Evolutionary conservation across 1,140 invertebrate genomes (phyloP).

Genomic region (Philotrypesis tridentata): DNA sequence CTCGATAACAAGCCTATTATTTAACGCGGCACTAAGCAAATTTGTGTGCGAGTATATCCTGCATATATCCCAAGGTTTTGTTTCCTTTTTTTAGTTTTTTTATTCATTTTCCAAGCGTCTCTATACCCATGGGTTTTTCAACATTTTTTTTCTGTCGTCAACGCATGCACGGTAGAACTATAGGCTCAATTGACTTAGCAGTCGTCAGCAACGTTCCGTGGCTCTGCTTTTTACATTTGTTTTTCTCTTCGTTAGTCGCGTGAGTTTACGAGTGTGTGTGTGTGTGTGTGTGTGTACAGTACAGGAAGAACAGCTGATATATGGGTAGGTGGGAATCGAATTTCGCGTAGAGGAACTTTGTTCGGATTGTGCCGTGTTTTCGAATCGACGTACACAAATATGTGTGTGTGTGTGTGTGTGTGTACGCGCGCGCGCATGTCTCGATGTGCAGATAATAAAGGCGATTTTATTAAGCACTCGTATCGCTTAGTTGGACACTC

Average conservation of each 20-base stretch:
- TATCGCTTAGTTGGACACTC: slow-evolving; percentile 11
- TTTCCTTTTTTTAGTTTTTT: neutral
- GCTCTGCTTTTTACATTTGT: neutral
- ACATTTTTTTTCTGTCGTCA: neutral
- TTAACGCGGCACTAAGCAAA: too few species aligned
- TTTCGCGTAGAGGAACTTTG: slow-evolving; percentile 5
- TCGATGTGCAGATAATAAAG: neutral
- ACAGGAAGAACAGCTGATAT: neutral
- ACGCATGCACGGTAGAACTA: neutral
- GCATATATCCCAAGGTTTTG: too few species aligned
- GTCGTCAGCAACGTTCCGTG: neutral
- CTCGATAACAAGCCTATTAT: too few species aligned
- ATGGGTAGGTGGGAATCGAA: neutral
- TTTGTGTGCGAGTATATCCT: too few species aligned
- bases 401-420: too few species aligned
- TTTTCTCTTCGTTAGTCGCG: neutral
- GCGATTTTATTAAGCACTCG: neutral
- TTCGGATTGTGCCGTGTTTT: neutral
- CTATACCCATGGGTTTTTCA: too few species aligned
- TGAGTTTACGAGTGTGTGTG: neutral
- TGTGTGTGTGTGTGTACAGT: neutral
- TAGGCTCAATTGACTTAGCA: slow-evolving; percentile 8
- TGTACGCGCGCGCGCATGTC: too few species aligned
- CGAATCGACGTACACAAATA: neutral
- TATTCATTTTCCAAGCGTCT: too few species aligned